Evolutionary conservation across 2,113 vertebrate genomes (phyloP), one percentile per base, ranked within the genome.

Genomic region (Apeltes quadracus): DNA sequence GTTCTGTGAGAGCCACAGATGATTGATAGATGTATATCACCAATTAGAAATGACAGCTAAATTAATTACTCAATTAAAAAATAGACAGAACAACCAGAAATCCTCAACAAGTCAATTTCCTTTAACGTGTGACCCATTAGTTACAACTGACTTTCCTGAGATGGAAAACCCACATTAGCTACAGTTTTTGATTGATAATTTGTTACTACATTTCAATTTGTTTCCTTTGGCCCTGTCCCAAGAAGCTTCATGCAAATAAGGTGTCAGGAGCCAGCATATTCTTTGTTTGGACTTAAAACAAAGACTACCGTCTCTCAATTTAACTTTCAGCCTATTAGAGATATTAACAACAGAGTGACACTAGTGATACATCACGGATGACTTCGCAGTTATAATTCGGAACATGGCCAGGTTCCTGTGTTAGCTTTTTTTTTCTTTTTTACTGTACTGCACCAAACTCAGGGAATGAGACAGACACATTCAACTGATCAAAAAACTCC

Each of bases 381-480:
- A 70, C 51, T 54, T 64, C 25, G 54, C 18, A 29, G 27, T 16
- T 34, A 13, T 2, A 34, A 32, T 55, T 15, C n/a, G 43, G 54
- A 48, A 61, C 16, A 39, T 67, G 12, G 69, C 38, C 23, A 69
- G 76, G 69, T 61, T 64, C 1, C 53, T 27, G 36, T 44, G 22
- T 53, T 62, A 61, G 55, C 38, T n/a, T n/a, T n/a, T n/a, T n/a
- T n/a, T n/a, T n/a, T 69, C 59, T 82, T 27, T 15, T 29, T 76
- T 43, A 71, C 14, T 23, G 66, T 34, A 72, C 29, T 54, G 68
- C 72, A 81, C 25, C 63, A 78, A 72, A 82, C 81, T 86, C 83
- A 75, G 87, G 84, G 81, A 89, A 70, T 16, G 12, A 69, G 32
- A 79, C 57, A 43, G 65, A 36, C 16, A 73, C 55, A 69, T 71